A percentile compares a stretch with the other conserved stretches of the same genome.
Conservation (phyloP, 2,797 vertebrate genomes). For the Gymnocypris eckloni region DNA sequence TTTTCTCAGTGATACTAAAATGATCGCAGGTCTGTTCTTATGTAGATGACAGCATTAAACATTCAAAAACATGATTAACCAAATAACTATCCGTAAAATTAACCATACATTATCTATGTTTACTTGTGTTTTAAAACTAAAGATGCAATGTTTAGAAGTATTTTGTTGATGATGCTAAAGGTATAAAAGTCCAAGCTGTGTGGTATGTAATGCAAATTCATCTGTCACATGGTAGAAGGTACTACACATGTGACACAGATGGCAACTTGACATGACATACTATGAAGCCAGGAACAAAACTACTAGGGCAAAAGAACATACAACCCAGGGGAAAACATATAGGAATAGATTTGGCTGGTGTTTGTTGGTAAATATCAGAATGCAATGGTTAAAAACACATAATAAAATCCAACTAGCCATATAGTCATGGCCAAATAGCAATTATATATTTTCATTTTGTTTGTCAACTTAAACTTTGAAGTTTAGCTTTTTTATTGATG, state of each 20-base stretch:
- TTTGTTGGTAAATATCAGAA: not conserved
- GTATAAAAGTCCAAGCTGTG: not conserved
- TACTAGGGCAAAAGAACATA: not conserved
- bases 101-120: not conserved
- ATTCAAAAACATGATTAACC: not conserved
- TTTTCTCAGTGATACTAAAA: not conserved
- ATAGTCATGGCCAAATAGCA: not conserved
- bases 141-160: not conserved
- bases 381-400: not conserved
- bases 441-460: not conserved
- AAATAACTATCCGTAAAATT: not conserved
- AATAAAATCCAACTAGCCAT: not conserved
- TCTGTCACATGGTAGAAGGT: not conserved
- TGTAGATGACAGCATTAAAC: not conserved
- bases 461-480: not conserved
- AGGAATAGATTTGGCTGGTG: no score
- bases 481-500: not conserved
- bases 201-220: not conserved
- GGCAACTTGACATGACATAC: not conserved
- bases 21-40: not conserved
- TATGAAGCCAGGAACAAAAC: not conserved
- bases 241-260: not conserved
- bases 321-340: not conserved
- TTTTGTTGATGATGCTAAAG: not conserved
- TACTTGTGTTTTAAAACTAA: not conserved